A percentile compares a stretch with the other conserved stretches of the same genome.
Evolutionary conservation across 2,888 invertebrate species (phyloP).

Genomic region (Melipona bicolor): DNA sequence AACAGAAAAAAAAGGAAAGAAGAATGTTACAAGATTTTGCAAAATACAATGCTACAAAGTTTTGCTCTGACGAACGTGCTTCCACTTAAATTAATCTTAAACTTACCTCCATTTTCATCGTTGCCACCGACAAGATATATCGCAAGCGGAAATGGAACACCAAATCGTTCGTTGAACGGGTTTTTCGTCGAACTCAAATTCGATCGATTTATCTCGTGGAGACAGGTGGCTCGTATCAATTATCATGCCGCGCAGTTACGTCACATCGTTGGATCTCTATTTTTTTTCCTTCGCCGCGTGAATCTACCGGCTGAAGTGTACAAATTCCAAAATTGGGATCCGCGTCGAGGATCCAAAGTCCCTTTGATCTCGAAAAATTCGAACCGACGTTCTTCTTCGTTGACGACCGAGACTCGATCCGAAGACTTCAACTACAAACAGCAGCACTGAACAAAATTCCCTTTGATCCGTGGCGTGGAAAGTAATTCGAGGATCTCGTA

Average conservation of each 20-base stretch:
- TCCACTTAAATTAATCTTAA: not conserved
- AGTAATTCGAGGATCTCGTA: not conserved
- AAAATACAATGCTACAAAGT: not conserved
- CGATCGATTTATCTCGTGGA: slow-evolving; percentile 62
- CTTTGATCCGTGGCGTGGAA: not conserved
- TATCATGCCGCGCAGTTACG: slow-evolving; percentile 70
- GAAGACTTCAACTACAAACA: not conserved
- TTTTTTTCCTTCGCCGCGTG: not conserved
- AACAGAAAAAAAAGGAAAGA: not conserved
- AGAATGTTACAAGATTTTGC: not conserved
- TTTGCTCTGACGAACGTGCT: not conserved
- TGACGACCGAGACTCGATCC: not conserved
- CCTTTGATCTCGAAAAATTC: not conserved
- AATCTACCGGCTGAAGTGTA: not conserved
- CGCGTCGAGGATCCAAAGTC: not conserved
- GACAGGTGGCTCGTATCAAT: slow-evolving; percentile 52
- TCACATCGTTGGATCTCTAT: slow-evolving; percentile 44
- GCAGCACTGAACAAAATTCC: not conserved
- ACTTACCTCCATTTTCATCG: slow-evolving; percentile 79
- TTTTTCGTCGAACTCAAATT: slow-evolving; percentile 54
- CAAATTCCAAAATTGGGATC: not conserved
- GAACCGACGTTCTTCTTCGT: not conserved
- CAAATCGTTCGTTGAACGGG: slow-evolving; percentile 60
- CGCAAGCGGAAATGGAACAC: slow-evolving; percentile 14
- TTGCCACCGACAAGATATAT: slow-evolving; percentile 54